Conservation (phyloP, 2,113 vertebrate species). For the Oryzias celebensis region DNA sequence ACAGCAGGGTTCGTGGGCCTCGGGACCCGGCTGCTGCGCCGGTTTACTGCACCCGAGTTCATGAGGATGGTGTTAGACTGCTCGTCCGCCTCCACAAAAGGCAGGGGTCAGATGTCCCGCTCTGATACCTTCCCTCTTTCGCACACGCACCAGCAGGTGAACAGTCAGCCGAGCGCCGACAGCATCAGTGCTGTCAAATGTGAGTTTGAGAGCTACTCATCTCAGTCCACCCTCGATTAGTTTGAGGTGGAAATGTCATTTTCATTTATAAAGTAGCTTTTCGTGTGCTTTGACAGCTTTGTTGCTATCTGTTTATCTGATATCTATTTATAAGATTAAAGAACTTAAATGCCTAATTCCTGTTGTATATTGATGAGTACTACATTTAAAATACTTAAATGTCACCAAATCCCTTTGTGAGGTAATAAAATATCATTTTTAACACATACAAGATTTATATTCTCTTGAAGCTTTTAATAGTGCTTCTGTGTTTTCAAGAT, state of each 20-base stretch:
- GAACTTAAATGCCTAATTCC: constrained; percentile 11
- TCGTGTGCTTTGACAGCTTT: constrained; percentile 10
- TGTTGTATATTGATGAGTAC: constrained; percentile 21
- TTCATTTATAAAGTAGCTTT: not conserved
- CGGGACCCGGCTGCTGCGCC: constrained; percentile 74
- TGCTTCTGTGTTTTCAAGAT: constrained; percentile 51
- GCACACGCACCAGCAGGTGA: constrained; percentile 71
- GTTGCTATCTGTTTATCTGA: constrained; percentile 28
- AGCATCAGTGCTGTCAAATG: constrained; percentile 81
- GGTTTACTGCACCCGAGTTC: constrained; percentile 81
- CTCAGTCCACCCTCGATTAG: constrained; percentile 57
- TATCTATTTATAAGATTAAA: constrained; percentile 10
- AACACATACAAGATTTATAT: constrained; percentile 40
- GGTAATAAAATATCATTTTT: constrained; percentile 32
- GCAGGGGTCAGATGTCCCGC: constrained; percentile 73
- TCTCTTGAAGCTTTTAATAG: constrained; percentile 40
- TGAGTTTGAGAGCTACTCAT: constrained; percentile 76
- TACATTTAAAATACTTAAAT: constrained; percentile 31
- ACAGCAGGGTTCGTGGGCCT: constrained; percentile 63
- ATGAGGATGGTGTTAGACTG: constrained; percentile 77
- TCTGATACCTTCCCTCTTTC: constrained; percentile 80
- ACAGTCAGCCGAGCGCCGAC: constrained; percentile 79
- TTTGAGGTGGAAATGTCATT: not conserved
- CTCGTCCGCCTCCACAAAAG: constrained; percentile 48
- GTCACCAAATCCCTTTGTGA: constrained; percentile 23